These are phyloP conservation scores for Sebastes matsubarae DNA, from an alignment of 2,797 vertebrate genomes.

Conservation along the genomic window DNA sequence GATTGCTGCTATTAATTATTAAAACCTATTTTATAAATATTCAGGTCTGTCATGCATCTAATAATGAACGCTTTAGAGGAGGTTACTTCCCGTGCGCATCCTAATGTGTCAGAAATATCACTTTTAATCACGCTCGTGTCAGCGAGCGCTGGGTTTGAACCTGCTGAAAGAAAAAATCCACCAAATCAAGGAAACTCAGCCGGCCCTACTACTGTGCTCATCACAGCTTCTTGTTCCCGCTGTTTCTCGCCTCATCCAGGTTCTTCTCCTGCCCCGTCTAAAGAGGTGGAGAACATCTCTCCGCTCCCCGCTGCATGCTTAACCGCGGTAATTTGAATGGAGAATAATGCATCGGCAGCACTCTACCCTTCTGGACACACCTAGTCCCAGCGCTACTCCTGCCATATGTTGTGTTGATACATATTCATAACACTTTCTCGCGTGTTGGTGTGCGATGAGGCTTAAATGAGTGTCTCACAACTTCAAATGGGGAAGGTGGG, in stretches of 20 bases:
- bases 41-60: conserved; percentile 96
- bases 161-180: conserved; percentile 58
- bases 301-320: conserved; percentile 64
- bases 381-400: conserved; percentile 83
- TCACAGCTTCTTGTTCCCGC: conserved; percentile 56
- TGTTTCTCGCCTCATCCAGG: conserved; percentile 47
- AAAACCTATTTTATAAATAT: conserved; percentile 99
- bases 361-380: conserved; percentile 88
- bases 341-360: conserved; percentile 84
- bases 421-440: conserved; percentile 84
- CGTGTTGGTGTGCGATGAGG: conserved; percentile 72
- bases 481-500: conserved; percentile 76
- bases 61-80: conserved; percentile 90
- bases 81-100: conserved; percentile 89
- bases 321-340: conserved; percentile 76
- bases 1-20: conserved; percentile 99
- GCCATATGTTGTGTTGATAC: conserved; percentile 85
- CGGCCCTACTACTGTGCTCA: conserved; percentile 60
- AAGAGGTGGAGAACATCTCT: conserved; percentile 63
- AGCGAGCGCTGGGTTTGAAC: conserved; percentile 73
- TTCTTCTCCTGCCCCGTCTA: conserved; percentile 60
- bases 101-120: conserved; percentile 90
- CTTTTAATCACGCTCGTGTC: conserved; percentile 87
- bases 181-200: conserved; percentile 71
- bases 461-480: conserved; percentile 78